Percentiles rank a stretch among this genome's conserved stretches.
phyloP scores from a whole-genome alignment of 2,888 invertebrate species.

The Aleiodes testaceus region DNA sequence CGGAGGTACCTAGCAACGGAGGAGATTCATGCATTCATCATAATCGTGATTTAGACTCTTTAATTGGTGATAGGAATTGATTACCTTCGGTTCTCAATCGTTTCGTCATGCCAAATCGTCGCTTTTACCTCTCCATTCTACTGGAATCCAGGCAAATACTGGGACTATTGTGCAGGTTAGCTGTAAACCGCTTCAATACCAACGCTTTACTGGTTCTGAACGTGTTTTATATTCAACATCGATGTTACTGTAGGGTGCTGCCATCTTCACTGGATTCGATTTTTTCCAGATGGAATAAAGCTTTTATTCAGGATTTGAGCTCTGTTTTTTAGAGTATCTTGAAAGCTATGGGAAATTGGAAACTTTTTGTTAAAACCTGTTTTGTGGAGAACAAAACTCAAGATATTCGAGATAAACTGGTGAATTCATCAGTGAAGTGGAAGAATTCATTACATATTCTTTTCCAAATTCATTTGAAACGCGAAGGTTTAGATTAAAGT shows the following conservation, averaged over 20 bases:
- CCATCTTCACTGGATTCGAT: background rate
- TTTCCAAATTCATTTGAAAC: too few relatives aligned
- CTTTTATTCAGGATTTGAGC: too few relatives aligned
- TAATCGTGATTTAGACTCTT: background rate
- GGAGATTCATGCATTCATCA: background rate
- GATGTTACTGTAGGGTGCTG: background rate
- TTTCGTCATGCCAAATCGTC: background rate
- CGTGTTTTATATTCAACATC: background rate
- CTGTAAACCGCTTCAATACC: conserved; percentile 3
- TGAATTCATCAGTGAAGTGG: too few relatives aligned
- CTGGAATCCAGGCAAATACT: background rate
- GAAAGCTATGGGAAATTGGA: too few relatives aligned
- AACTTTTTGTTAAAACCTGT: too few relatives aligned
- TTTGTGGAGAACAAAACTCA: too few relatives aligned
- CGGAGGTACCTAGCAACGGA: background rate
- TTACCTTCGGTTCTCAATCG: background rate
- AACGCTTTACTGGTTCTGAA: conserved; percentile 20
- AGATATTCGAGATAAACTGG: too few relatives aligned
- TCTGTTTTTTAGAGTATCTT: too few relatives aligned
- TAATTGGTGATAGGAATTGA: background rate
- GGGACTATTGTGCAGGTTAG: background rate
- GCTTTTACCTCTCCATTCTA: background rate
- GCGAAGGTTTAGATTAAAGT: too few relatives aligned
- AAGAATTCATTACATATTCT: too few relatives aligned
- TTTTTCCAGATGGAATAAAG: too few relatives aligned